Conservation (phyloP, 2,888 invertebrate species). For the Cenopis cana region DNA sequence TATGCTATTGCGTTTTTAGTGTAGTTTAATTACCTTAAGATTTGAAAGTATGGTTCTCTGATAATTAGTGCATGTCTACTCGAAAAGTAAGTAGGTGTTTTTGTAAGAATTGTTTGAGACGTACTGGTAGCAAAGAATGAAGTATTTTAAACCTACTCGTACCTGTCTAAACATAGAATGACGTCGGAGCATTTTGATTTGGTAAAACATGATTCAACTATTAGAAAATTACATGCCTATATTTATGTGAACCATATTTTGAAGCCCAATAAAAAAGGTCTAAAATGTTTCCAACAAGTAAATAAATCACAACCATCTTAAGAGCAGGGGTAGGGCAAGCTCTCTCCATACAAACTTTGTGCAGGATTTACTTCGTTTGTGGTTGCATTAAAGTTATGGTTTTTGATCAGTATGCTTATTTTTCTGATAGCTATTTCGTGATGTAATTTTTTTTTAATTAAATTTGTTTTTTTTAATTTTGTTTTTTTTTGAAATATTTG, state of each 20-base stretch:
- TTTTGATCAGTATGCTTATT: too few relatives aligned
- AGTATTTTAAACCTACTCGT: neutral
- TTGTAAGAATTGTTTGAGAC: slow-evolving; percentile 6
- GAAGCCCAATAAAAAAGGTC: neutral
- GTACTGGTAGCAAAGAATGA: neutral
- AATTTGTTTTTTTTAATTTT: too few relatives aligned
- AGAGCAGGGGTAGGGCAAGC: too few relatives aligned
- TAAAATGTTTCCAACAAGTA: neutral
- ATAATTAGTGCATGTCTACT: slow-evolving; percentile 39
- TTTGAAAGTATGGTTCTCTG: slow-evolving; percentile 41
- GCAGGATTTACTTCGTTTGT: too few relatives aligned
- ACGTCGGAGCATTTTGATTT: neutral
- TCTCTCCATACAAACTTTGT: too few relatives aligned
- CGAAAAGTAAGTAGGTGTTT: slow-evolving; percentile 10
- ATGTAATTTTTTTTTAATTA: too few relatives aligned
- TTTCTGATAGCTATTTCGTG: too few relatives aligned
- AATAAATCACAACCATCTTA: too few relatives aligned
- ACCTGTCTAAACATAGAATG: neutral
- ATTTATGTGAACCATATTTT: neutral
- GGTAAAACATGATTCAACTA: neutral
- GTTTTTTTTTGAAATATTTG: too few relatives aligned
- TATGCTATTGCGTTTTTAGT: slow-evolving; percentile 25
- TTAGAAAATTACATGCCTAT: neutral
- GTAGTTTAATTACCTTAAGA: slow-evolving; percentile 32
- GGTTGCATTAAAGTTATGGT: too few relatives aligned